A percentile compares a stretch with the other conserved stretches of the same genome.
Evolutionary conservation across 2,888 invertebrate genomes (phyloP).

Genomic region (Hydroisotoma schaefferi): DNA sequence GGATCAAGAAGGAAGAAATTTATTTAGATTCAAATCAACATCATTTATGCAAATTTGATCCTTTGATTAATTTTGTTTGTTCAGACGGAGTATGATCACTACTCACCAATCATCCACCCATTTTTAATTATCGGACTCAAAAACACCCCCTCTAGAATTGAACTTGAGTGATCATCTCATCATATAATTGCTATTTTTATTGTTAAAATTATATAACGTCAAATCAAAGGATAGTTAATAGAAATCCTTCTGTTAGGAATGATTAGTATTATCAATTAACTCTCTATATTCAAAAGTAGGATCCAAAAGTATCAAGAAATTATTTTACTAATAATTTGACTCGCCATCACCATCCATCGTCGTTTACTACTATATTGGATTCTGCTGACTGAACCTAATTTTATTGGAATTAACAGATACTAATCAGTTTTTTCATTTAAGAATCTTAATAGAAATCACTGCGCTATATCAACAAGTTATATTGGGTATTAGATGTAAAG

Average conservation of each 20-base stretch:
- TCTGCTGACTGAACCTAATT: slow-evolving; percentile 18
- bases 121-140: slow-evolving; percentile 3
- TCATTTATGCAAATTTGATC: slow-evolving; percentile 21
- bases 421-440: too few species aligned
- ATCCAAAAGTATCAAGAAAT: background rate
- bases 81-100: slow-evolving; percentile 26
- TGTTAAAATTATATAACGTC: background rate
- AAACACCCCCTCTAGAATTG: background rate
- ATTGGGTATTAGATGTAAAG: too few species aligned
- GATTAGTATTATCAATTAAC: too few species aligned
- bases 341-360: background rate
- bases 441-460: too few species aligned
- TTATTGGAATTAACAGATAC: too few species aligned
- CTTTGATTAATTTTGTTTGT: slow-evolving; percentile 16
- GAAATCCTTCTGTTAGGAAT: background rate
- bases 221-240: background rate
- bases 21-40: slow-evolving; percentile 20
- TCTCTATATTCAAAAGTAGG: too few species aligned
- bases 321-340: slow-evolving; percentile 9
- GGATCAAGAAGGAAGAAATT: slow-evolving; percentile 31
- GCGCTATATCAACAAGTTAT: too few species aligned
- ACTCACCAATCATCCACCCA: slow-evolving; percentile 12
- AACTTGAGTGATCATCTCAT: slow-evolving; percentile 5
- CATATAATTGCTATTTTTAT: too few species aligned
- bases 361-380: slow-evolving; percentile 8